Evolutionary conservation across 2,797 vertebrate genomes (phyloP), one percentile per base, ranked within the genome.

Genomic region (Fundulus diaphanus): DNA sequence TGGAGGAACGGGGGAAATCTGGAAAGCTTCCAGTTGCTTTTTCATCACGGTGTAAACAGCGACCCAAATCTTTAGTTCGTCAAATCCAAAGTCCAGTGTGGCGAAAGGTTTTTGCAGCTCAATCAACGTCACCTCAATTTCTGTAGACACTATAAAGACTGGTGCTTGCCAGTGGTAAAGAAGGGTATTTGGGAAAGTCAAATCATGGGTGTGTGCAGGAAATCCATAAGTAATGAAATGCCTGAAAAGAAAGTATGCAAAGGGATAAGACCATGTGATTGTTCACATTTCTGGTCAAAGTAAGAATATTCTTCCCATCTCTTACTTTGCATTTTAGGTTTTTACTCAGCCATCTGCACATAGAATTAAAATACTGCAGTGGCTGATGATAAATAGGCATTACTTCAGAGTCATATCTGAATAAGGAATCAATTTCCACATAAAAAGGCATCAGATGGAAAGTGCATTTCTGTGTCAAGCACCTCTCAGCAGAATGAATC

Each of bases 161-260:
- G 74, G 72, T 80, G 82, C 85, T 87, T 86, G 85, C 76, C 77
- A 82, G 79, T 72, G 68, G 75, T 78, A 87, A 85, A 90, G 80
- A 89, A 85, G 84, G 87, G 82, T 79, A 74, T 81, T 77, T 84
- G 83, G 77, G 72, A 88, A 85, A 86, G 78, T 90, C 83, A 89
- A 67, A 72, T 81, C 70, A 61, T 84, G 84, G 49, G 79, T 67
- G 85, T 78, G 82, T 77, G 70, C 74, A 74, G 84, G 83, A 81
- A 78, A 89, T 78, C 85, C 75, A 74, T 37, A 77, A 77, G 69
- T 65, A 77, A 87, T 84, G 68, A 87, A 89, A 77, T 77, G 74
- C 44, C 69, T 81, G 77, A 75, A 74, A 22, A 59, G 49, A 68
- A 76, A 65, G 68, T 22, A 66, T 29, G 66, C 42, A 42, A 70